These are phyloP conservation scores for Lydus trimaculatus DNA, from an alignment of 2,888 invertebrate species.

Conservation along the genomic window DNA sequence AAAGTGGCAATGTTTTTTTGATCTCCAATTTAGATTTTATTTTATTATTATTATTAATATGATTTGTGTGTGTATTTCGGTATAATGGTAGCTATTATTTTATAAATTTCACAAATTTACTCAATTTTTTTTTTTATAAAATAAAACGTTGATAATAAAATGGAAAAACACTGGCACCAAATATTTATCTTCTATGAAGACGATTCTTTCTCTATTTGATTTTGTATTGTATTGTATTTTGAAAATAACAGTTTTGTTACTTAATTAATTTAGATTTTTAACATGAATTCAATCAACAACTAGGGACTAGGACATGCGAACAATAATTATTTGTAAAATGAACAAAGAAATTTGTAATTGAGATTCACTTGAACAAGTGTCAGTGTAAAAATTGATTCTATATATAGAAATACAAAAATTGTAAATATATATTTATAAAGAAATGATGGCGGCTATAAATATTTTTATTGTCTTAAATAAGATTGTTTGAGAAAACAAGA, in stretches of 20 bases:
- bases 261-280: conserved; percentile 26
- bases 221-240: conserved; percentile 4
- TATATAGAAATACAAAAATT: conserved; percentile 34
- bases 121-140: conserved; percentile 22
- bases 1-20: conserved; percentile 59
- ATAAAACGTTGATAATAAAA: conserved; percentile 28
- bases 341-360: conserved; percentile 26
- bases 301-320: conserved; percentile 34
- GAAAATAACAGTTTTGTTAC: conserved; percentile 20
- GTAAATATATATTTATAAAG: conserved; percentile 55
- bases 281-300: conserved; percentile 25
- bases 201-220: background rate
- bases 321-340: conserved; percentile 38
- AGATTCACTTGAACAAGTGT: conserved; percentile 43
- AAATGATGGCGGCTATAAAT: conserved; percentile 58
- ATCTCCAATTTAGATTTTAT: conserved; percentile 53
- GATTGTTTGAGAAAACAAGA: conserved; percentile 45
- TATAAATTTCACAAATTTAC: conserved; percentile 23
- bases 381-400: conserved; percentile 49
- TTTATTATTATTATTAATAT: conserved; percentile 20
- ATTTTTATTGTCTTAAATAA: conserved; percentile 55
- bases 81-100: conserved; percentile 46
- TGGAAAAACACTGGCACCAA: conserved; percentile 45
- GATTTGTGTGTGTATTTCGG: conserved; percentile 40
- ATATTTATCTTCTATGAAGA: conserved; percentile 56